Evolutionary conservation across 2,797 vertebrate genomes (phyloP).

Genomic region (Hemitrygon akajei): DNA sequence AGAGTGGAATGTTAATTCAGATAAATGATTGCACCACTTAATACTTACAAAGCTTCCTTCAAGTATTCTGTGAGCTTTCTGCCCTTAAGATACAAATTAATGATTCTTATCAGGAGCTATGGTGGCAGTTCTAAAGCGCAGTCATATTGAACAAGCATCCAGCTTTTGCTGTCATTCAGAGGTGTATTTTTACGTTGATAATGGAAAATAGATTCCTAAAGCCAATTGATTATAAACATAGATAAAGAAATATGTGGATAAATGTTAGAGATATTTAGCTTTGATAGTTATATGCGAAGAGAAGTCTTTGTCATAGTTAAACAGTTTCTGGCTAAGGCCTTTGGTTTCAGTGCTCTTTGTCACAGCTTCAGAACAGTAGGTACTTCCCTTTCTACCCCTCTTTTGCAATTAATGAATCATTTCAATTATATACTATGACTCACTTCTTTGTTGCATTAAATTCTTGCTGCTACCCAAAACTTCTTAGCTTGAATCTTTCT

Average conservation of each 20-base stretch:
- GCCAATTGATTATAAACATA: background rate
- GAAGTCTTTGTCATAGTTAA: background rate
- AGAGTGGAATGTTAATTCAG: constrained; percentile 52
- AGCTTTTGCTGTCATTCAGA: constrained; percentile 4
- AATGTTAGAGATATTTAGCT: background rate
- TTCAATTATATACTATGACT: background rate
- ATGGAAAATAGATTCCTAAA: background rate
- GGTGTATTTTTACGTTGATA: background rate
- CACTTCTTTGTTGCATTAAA: background rate
- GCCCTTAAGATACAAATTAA: constrained; percentile 40
- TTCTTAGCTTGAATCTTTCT: background rate
- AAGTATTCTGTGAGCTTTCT: constrained; percentile 43
- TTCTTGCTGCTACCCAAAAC: background rate
- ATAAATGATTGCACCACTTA: constrained; percentile 49
- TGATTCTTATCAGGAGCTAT: background rate
- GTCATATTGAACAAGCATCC: background rate
- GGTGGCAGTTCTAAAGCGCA: background rate
- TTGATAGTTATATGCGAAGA: background rate
- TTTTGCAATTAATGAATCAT: background rate
- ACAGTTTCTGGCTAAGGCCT: background rate
- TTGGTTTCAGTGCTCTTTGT: background rate
- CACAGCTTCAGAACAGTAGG: background rate
- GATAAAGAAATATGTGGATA: background rate
- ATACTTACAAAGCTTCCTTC: constrained; percentile 44
- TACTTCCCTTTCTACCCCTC: background rate